A percentile compares a stretch with the other conserved stretches of the same genome.
Evolutionary conservation across 1,140 invertebrate genomes (phyloP).

Genomic region (Drosophila watanabei): DNA sequence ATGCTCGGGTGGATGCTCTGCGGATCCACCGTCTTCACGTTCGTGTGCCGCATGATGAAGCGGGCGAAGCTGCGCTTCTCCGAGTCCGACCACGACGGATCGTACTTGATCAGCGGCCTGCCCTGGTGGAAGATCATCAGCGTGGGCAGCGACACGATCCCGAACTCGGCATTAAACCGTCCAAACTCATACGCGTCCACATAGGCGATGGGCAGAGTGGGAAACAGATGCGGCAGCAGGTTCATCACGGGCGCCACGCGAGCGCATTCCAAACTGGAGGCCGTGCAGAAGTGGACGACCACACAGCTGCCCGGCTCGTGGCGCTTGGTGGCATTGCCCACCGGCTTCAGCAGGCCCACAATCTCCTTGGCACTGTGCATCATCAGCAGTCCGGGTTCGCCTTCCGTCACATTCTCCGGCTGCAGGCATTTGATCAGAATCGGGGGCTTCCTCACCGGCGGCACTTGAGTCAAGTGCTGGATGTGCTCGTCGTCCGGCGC

Average conservation of each 20-base stretch:
- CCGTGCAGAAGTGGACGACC: constrained; percentile 95
- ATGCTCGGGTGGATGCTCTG: constrained; percentile 22
- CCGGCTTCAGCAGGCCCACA: constrained; percentile 84
- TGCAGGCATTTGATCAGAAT: constrained; percentile 75
- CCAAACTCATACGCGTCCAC: constrained; percentile 95
- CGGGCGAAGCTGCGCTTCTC: constrained; percentile 92
- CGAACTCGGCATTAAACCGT: constrained; percentile 96
- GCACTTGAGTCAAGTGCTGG: constrained; percentile 55
- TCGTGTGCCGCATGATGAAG: constrained; percentile 94
- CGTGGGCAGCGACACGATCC: constrained; percentile 97
- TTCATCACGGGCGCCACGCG: constrained; percentile 96
- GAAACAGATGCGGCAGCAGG: constrained; percentile 92
- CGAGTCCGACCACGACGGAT: constrained; percentile 89
- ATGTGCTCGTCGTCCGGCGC: constrained; percentile 68
- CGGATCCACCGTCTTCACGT: constrained; percentile 87
- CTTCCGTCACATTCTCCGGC: constrained; percentile 2
- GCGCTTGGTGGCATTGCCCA: constrained; percentile 86
- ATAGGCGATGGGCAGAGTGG: constrained; percentile 94
- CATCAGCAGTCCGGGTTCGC: constrained; percentile 54
- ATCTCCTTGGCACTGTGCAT: constrained; percentile 77
- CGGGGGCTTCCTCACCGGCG: constrained; percentile 60
- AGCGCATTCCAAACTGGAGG: constrained; percentile 95
- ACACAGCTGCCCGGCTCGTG: constrained; percentile 90
- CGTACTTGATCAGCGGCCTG: constrained; percentile 87
- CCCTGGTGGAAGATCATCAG: constrained; percentile 97